These are phyloP conservation scores for Centropristis striata DNA, from an alignment of 2,113 vertebrate species.

Conservation along the genomic window DNA sequence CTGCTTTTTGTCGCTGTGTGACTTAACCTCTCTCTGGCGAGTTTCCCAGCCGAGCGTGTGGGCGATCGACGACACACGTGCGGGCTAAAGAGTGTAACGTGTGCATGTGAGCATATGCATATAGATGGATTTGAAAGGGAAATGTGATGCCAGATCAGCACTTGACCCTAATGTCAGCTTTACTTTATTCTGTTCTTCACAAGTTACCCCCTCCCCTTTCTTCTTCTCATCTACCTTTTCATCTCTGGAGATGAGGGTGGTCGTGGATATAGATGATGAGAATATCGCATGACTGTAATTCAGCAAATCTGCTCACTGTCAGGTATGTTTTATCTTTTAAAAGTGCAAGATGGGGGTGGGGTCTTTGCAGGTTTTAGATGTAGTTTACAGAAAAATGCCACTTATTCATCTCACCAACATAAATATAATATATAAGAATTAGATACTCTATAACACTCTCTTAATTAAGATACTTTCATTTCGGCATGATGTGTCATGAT, in stretches of 20 bases:
- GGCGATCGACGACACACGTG: slow-evolving; percentile 21
- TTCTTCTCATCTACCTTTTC: slow-evolving; percentile 38
- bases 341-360: not conserved
- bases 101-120: slow-evolving; percentile 62
- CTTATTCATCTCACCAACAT: not conserved
- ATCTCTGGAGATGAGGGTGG: slow-evolving; percentile 61
- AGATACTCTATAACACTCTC: not conserved
- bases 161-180: slow-evolving; percentile 75
- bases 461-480: not conserved
- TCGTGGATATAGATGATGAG: slow-evolving; percentile 37
- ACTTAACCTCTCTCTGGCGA: slow-evolving; percentile 47
- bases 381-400: slow-evolving; percentile 9
- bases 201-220: not conserved
- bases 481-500: not conserved
- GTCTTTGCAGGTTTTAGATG: slow-evolving; percentile 12
- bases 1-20: slow-evolving; percentile 55
- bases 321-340: slow-evolving; percentile 47
- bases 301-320: slow-evolving; percentile 36
- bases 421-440: not conserved
- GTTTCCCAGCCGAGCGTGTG: slow-evolving; percentile 35
- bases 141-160: slow-evolving; percentile 73
- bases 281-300: slow-evolving; percentile 45
- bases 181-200: slow-evolving; percentile 32
- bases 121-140: slow-evolving; percentile 66
- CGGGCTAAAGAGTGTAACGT: slow-evolving; percentile 24